These are phyloP conservation scores for Cyclargus thomasi DNA, from an alignment of 1,140 invertebrate genomes.

Conservation along the genomic window DNA sequence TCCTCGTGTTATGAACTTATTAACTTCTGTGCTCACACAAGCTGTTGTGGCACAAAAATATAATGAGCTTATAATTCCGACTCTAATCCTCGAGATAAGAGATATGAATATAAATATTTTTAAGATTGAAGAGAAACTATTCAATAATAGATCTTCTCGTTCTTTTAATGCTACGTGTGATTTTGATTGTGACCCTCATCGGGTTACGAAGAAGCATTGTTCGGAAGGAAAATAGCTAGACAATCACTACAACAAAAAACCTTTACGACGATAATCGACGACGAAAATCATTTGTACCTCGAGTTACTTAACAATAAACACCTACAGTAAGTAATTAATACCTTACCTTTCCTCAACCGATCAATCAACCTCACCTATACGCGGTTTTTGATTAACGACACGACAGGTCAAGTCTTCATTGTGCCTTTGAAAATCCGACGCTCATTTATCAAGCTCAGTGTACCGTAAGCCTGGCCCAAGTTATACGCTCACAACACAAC, in stretches of 20 bases:
- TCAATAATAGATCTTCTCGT: not conserved
- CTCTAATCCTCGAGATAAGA: not conserved
- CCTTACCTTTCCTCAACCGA: not conserved
- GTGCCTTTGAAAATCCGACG: constrained; percentile 65
- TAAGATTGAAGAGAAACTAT: not conserved
- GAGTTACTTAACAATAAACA: not conserved
- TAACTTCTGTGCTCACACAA: constrained; percentile 6
- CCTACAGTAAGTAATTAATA: not conserved
- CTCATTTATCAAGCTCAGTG: constrained; percentile 71
- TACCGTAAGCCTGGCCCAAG: constrained; percentile 48
- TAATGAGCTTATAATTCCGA: not conserved
- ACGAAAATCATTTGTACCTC: not conserved
- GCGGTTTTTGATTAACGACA: constrained; percentile 66
- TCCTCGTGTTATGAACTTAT: constrained; percentile 33
- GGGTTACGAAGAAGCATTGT: too few relatives aligned
- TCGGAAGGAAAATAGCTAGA: too few relatives aligned
- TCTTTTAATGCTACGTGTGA: too few relatives aligned
- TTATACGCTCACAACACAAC: constrained; percentile 17
- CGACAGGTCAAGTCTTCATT: constrained; percentile 59
- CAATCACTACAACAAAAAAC: not conserved
- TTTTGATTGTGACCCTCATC: too few relatives aligned
- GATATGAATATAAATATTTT: not conserved
- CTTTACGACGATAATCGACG: not conserved
- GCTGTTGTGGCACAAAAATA: not conserved
- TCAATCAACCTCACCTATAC: constrained; percentile 34